Percentiles rank a stretch among this genome's conserved stretches.
phyloP scores from a whole-genome alignment of 2,888 invertebrate species.

The Bibio marci region DNA sequence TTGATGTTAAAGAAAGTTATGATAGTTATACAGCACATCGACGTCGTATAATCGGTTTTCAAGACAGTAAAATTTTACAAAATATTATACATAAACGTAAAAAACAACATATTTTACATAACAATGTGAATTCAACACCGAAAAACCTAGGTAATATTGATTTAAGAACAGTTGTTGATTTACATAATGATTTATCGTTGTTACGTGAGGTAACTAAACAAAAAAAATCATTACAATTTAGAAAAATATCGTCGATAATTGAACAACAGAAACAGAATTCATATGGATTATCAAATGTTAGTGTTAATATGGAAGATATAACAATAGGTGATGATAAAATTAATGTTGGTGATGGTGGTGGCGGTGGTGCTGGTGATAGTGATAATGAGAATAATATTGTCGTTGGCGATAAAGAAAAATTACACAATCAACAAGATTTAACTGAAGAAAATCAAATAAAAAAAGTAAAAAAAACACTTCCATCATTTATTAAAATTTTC shows the following conservation, averaged over 20 bases:
- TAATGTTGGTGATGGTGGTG: not conserved
- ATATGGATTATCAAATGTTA: not conserved
- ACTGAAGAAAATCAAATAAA: not conserved
- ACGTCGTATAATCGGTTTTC: no score
- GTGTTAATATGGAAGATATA: not conserved
- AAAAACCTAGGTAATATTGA: slow-evolving; percentile 25
- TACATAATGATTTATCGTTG: not conserved
- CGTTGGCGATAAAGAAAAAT: not conserved
- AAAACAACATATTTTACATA: no score
- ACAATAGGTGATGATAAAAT: not conserved
- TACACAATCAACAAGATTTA: no score
- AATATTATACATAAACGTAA: no score
- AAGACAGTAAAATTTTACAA: no score
- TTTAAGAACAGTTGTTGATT: slow-evolving; percentile 9
- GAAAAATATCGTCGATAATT: no score
- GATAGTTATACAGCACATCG: no score
- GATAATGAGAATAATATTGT: not conserved
- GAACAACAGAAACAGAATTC: not conserved
- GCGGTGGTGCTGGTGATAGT: not conserved
- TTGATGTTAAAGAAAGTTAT: no score
- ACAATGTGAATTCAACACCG: slow-evolving; percentile 30
- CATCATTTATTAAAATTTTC: slow-evolving; percentile 40
- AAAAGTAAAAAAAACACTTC: slow-evolving; percentile 15
- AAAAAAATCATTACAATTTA: no score
- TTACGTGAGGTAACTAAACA: not conserved